phyloP scores from a whole-genome alignment of 1,140 invertebrate species.

The Mercenaria mercenaria region DNA sequence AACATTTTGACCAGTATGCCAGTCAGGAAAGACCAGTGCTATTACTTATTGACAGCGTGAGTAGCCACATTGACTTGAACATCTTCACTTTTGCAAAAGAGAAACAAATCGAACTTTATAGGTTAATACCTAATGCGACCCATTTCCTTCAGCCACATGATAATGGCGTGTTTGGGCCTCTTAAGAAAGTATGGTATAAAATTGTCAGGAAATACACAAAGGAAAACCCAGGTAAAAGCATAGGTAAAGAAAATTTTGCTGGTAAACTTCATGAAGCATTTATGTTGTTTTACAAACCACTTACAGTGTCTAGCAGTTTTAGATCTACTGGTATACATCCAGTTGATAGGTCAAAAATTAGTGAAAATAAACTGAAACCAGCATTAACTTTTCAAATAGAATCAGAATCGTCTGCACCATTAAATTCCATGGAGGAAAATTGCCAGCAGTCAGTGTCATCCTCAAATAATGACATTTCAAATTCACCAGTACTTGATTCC shows the following conservation, averaged over 20 bases:
- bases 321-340: too few relatives aligned
- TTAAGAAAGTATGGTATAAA: conserved; percentile 63
- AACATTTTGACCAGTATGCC: too few relatives aligned
- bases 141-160: conserved; percentile 68
- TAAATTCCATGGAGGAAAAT: neutral
- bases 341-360: too few relatives aligned
- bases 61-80: too few relatives aligned
- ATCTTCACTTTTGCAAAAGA: conserved; percentile 43
- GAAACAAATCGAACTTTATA: conserved; percentile 64
- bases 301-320: too few relatives aligned
- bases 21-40: too few relatives aligned
- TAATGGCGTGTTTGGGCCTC: conserved; percentile 63
- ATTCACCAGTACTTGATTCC: neutral
- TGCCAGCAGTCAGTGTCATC: neutral
- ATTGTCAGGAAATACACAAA: conserved; percentile 36
- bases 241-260: conserved; percentile 66
- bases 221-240: conserved; percentile 34
- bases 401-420: neutral
- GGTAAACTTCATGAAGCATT: too few relatives aligned
- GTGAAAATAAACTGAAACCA: too few relatives aligned
- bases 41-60: too few relatives aligned
- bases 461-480: too few relatives aligned
- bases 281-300: too few relatives aligned
- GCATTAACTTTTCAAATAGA: conserved; percentile 41
- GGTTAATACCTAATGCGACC: conserved; percentile 66